Conservation (phyloP, 2,888 invertebrate genomes). For the Calliopum simillimum region DNA sequence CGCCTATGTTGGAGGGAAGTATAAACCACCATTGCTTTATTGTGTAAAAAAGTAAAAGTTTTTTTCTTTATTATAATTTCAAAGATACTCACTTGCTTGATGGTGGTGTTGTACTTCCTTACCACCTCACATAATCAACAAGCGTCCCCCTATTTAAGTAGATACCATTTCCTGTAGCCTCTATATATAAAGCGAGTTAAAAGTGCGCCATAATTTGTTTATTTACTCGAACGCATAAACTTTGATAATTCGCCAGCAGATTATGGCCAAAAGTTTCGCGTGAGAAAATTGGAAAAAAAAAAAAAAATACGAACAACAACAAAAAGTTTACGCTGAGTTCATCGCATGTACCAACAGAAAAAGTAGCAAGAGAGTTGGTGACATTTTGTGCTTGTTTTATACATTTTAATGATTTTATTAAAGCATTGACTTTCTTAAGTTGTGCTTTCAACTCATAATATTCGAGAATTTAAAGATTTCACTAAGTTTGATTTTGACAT, state of each 20-base stretch:
- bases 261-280: conserved; percentile 34
- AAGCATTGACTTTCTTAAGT: neutral
- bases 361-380: neutral
- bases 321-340: no score
- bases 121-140: conserved; percentile 14
- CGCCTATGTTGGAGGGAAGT: neutral
- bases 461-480: neutral
- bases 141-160: neutral
- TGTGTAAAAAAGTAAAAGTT: no score
- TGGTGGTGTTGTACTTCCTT: neutral
- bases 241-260: conserved; percentile 34
- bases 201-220: conserved; percentile 37
- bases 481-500: no score
- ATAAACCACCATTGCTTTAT: no score
- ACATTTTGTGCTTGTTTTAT: neutral
- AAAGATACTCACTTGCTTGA: no score
- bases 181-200: neutral
- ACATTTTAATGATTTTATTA: neutral
- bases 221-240: conserved; percentile 38
- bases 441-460: neutral
- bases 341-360: neutral
- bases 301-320: no score
- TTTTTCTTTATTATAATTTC: neutral
- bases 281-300: neutral
- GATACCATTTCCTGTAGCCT: no score